Percentiles rank a stretch among this genome's conserved stretches.
Evolutionary conservation across 2,113 vertebrate genomes (phyloP).

Genomic region (Australoheros scitulus): DNA sequence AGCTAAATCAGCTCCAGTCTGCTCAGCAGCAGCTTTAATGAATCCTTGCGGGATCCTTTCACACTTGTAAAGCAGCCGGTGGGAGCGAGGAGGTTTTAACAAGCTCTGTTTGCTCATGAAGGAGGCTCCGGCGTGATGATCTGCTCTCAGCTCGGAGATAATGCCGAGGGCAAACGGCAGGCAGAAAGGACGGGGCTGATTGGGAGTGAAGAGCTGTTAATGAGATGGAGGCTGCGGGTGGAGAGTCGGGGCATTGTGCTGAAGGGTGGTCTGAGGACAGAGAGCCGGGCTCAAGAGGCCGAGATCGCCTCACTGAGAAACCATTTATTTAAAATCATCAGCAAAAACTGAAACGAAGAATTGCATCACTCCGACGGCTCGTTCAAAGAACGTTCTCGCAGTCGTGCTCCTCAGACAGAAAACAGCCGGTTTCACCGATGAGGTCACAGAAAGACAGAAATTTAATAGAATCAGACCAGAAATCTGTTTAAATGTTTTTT

Average conservation of each 20-base stretch:
- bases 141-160: conserved; percentile 62
- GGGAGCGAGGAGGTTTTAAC: conserved; percentile 52
- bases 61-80: conserved; percentile 24
- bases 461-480: neutral
- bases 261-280: neutral
- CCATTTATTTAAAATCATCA: neutral
- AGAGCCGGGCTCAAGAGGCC: conserved; percentile 4
- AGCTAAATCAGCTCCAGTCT: neutral
- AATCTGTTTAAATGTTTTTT: neutral
- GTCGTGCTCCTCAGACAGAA: neutral
- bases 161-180: conserved; percentile 43
- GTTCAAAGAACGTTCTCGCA: neutral
- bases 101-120: conserved; percentile 67
- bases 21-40: conserved; percentile 62
- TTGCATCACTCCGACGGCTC: neutral
- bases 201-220: conserved; percentile 24
- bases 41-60: conserved; percentile 66
- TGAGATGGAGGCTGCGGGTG: conserved; percentile 24
- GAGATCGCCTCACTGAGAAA: neutral
- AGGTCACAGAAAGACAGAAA: neutral
- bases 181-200: conserved; percentile 28
- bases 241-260: neutral
- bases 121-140: conserved; percentile 52
- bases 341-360: neutral
- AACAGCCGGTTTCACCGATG: neutral